Base-by-base conservation (phyloP, 2,113 vertebrate genomes). In the Elephantulus edwardii region DNA sequence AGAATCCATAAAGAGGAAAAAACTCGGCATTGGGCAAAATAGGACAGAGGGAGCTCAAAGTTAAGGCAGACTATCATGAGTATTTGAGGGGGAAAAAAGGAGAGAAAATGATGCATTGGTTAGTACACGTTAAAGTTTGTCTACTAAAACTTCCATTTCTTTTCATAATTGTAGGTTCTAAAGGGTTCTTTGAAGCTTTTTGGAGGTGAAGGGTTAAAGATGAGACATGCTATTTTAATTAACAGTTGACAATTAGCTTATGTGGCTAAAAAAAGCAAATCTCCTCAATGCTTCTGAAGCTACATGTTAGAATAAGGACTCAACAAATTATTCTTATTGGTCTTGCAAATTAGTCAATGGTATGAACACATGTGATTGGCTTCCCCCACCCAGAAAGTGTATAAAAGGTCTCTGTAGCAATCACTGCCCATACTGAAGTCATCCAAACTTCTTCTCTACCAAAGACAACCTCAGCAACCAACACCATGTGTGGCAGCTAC, bases 241-340 rank as follows among this genome's bases (percentile, higher is more conserved):
- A 48, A 81, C 19, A 26, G 60, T 16, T 56, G 40, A 71, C 6
- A 58, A 19, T 22, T 85, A 17, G 58, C 48, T 78, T 35, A 5
- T 50, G 33, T 71, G 58, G 22, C 33, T 72, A 28, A 74, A 62
- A 60, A 52, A 38, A 83, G 56, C 12, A 79, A 72, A 86, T 82
- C 46, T 60, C 13, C 12, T 58, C 9, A 38, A 8, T 44, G 30
- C 11, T n/a, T 35, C 35, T 42, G 20, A 79, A 33, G 42, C 0
- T 28, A 33, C 13, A 3, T 26, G 62, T 58, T 54, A 60, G 91
- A 92, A 86, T 20, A 19, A 33, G 42, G 40, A 62, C 14, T 77
- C 58, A 77, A 86, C 33, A 83, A n/a, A 48, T 93, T 83, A 91
- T 48, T 94, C 52, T 88, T 7, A 54, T 17, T 46, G 42, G 17